Evolutionary conservation across 2,113 vertebrate genomes (phyloP), one percentile per base, ranked within the genome.

Genomic region (Martes martes): DNA sequence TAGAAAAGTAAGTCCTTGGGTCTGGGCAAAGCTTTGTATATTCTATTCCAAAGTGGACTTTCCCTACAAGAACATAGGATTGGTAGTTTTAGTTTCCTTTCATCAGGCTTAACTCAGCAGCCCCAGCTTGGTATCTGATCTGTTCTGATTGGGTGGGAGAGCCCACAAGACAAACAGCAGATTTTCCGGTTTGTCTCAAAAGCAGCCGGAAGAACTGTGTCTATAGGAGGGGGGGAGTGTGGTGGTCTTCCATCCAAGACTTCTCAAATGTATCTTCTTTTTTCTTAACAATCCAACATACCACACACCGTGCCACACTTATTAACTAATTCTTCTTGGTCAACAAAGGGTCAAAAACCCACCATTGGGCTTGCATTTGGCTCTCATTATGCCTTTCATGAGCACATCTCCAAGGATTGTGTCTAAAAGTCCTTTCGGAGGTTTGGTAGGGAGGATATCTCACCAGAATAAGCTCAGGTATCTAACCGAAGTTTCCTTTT

Each of bases 1-100:
- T 96, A 97, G 96, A 95, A 89, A 73, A 97, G 82, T 67, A 65
- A 97, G 95, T 96, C 98, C 95, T 93, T 98, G 97, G 90, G 96
- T 92, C 95, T 96, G 55, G 79, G 6, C 86, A 95, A 86, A 81
- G 82, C 82, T 83, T 69, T 24, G 31, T 57, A 21, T 10, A 31
- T 88, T 86, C 36, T 36, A 65, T 31, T 87, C 28, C 33, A 57
- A 65, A 89, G 52, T 23, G 73, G 78, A 50, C 71, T 85, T 79
- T 59, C 15, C n/a, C 57, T 52, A 18, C 28, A 55, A 82, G n/a
- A 57, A 8, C 42, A 24, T 63, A 2, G 19, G 28, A 39, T 47
- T 42, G 45, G 69, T 52, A 5, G 11, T 71, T 88, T 65, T 7
- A 39, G 26, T 67, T 84, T 24, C 67, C 4, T 84, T 61, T 65